Conservation (phyloP, 2,797 vertebrate species). For the Bovichtus diacanthus region DNA sequence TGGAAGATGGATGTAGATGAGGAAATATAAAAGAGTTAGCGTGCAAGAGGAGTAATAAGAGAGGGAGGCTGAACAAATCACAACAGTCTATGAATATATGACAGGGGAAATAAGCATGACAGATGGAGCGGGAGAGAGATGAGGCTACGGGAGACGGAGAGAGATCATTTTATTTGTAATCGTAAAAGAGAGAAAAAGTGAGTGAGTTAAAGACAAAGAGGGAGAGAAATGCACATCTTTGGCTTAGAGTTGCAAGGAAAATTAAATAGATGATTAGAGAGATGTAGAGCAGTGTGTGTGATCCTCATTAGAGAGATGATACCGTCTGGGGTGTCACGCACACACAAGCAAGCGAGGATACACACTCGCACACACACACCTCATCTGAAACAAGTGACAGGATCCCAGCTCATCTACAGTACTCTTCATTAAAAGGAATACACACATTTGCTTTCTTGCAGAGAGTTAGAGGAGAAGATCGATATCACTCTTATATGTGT, state of each 20-base stretch:
- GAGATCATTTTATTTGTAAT: constrained; percentile 63
- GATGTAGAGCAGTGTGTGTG: constrained; percentile 47
- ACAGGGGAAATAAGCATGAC: constrained; percentile 46
- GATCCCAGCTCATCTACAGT: constrained; percentile 3
- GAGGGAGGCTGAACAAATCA: constrained; percentile 50
- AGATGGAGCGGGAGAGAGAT: constrained; percentile 56
- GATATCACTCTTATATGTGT: neutral
- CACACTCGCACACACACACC: constrained; percentile 14
- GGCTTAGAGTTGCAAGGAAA: constrained; percentile 48
- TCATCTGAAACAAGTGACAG: constrained; percentile 11
- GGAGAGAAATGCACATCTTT: constrained; percentile 44
- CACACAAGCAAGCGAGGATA: neutral
- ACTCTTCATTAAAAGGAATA: constrained; percentile 6
- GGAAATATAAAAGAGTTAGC: constrained; percentile 45
- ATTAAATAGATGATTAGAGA: constrained; percentile 67
- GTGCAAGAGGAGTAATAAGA: constrained; percentile 21
- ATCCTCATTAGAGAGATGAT: constrained; percentile 65
- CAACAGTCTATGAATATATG: constrained; percentile 54
- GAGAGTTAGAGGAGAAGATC: neutral
- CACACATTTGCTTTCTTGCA: constrained; percentile 2
- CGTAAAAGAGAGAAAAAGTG: constrained; percentile 25
- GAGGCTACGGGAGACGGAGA: constrained; percentile 41
- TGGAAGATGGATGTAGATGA: constrained; percentile 33
- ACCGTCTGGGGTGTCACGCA: constrained; percentile 43
- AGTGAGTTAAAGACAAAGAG: constrained; percentile 54